These are phyloP conservation scores for Sylvilagus bachmani DNA, from an alignment of 2,113 vertebrate species.

Conservation along the genomic window DNA sequence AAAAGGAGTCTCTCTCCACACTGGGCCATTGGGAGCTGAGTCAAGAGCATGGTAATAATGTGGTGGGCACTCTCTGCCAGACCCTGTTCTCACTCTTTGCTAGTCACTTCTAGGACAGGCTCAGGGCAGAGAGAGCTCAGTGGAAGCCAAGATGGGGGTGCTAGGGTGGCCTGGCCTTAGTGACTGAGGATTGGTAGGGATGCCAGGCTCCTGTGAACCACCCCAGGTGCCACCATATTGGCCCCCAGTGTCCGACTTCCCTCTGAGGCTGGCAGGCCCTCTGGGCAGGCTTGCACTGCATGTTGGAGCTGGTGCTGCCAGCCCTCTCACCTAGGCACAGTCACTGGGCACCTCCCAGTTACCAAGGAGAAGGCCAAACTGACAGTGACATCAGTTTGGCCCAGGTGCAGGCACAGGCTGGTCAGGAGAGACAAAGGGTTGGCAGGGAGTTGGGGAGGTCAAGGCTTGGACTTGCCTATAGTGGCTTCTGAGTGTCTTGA, in stretches of 20 bases:
- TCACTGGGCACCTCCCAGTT: constrained; percentile 68
- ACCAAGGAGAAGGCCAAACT: constrained; percentile 75
- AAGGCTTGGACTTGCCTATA: constrained; percentile 22
- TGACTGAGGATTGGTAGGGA: not conserved
- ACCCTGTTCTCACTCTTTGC: not conserved
- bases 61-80: not conserved
- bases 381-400: constrained; percentile 54
- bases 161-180: not conserved
- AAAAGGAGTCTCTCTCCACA: no score
- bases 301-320: constrained; percentile 54
- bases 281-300: constrained; percentile 47
- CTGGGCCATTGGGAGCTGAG: not conserved
- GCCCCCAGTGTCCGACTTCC: not conserved
- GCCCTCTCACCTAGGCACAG: not conserved
- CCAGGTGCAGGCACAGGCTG: not conserved
- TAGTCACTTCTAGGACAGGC: not conserved
- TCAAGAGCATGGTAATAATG: not conserved
- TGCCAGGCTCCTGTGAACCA: not conserved
- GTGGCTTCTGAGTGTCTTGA: constrained; percentile 1
- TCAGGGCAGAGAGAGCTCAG: not conserved
- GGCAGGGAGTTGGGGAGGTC: constrained; percentile 14
- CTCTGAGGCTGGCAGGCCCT: not conserved
- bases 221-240: not conserved
- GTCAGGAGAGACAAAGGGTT: not conserved
- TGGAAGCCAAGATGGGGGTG: not conserved